Conservation (phyloP, 2,113 vertebrate species). For the Hoplias malabaricus region DNA sequence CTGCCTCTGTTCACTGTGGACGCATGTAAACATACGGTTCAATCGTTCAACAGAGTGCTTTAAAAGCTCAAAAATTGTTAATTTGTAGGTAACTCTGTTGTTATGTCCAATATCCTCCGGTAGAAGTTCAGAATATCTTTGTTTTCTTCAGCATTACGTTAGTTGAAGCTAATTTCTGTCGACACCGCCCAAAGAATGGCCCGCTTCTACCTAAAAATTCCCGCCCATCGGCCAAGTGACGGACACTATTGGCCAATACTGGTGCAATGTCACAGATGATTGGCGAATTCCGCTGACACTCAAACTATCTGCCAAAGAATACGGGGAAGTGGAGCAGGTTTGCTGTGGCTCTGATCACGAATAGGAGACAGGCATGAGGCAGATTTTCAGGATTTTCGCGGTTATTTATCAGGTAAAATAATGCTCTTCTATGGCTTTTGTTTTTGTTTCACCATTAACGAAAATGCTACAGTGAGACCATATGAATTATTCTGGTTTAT, state of each 20-base stretch:
- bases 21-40: neutral
- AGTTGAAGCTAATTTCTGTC: neutral
- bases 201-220: constrained; percentile 17
- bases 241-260: constrained; percentile 44
- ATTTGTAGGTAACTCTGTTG: too few relatives aligned
- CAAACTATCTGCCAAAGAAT: constrained; percentile 60
- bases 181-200: constrained; percentile 51
- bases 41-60: neutral
- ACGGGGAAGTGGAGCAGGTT: constrained; percentile 65
- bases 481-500: too few relatives aligned
- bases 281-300: constrained; percentile 56
- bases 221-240: constrained; percentile 34
- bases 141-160: too few relatives aligned
- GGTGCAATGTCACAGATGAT: neutral
- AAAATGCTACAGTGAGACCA: neutral
- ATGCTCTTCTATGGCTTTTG: neutral
- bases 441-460: neutral
- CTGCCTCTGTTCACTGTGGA: neutral
- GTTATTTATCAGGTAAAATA: constrained; percentile 33
- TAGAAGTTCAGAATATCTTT: too few relatives aligned
- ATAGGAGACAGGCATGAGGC: constrained; percentile 35
- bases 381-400: constrained; percentile 16
- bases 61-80: neutral
- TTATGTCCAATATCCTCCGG: too few relatives aligned
- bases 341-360: constrained; percentile 47